A percentile compares a stretch with the other conserved stretches of the same genome.
phyloP scores from a whole-genome alignment of 2,888 invertebrate species.

The Lumbricus terrestris region DNA sequence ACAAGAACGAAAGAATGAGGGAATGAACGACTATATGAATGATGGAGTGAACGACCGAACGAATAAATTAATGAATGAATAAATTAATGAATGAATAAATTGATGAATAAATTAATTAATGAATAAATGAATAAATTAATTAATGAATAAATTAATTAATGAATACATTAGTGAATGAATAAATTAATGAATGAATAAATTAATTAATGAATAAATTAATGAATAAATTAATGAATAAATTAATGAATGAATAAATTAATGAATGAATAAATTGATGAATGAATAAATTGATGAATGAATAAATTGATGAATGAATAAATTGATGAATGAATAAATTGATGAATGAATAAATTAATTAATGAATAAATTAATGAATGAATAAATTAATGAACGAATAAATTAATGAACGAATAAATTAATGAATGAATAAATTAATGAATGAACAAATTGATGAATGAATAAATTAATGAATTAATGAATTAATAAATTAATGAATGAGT shows the following conservation, averaged over 20 bases:
- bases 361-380: not conserved
- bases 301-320: not conserved
- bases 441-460: not conserved
- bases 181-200: not conserved
- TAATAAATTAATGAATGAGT: too few species aligned
- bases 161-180: not conserved
- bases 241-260: not conserved
- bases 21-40: too few species aligned
- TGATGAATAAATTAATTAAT: not conserved
- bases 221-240: not conserved
- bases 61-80: not conserved
- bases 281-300: not conserved
- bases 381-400: not conserved
- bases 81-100: not conserved
- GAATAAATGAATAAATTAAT: not conserved
- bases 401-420: not conserved
- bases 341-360: not conserved
- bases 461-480: not conserved
- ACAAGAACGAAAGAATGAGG: too few species aligned
- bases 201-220: not conserved
- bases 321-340: not conserved
- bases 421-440: not conserved
- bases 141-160: not conserved
- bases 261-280: too few species aligned
- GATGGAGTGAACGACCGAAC: not conserved